These are phyloP conservation scores for Fratercula arctica DNA, from an alignment of 2,797 vertebrate genomes.

Conservation along the genomic window DNA sequence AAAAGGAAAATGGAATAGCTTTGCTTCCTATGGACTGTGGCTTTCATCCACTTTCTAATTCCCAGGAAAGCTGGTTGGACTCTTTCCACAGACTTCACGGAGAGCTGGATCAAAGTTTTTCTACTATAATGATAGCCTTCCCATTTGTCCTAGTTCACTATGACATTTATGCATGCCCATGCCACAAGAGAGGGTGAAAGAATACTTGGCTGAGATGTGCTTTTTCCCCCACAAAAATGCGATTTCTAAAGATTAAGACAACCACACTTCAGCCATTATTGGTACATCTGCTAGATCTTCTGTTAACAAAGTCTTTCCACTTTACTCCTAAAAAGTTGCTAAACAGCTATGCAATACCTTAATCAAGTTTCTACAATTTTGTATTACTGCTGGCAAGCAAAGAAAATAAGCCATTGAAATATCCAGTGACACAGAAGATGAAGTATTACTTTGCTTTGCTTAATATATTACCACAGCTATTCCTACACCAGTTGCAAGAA, in stretches of 20 bases:
- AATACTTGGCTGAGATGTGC: neutral
- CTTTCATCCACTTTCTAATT: constrained; percentile 4
- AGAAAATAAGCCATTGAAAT: neutral
- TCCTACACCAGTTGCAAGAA: neutral
- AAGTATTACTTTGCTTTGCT: neutral
- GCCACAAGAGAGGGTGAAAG: neutral
- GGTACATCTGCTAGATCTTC: neutral
- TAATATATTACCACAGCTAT: neutral
- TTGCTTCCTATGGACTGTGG: neutral
- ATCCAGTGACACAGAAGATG: neutral
- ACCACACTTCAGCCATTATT: neutral
- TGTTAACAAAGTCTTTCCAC: neutral
- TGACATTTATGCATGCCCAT: neutral
- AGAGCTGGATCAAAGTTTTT: neutral
- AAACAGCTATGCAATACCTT: neutral
- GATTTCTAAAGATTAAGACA: neutral
- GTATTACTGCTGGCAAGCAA: neutral
- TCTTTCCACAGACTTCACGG: neutral
- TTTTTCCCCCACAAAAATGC: rapidly evolving
- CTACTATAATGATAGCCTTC: neutral
- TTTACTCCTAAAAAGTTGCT: neutral
- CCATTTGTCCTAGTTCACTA: neutral
- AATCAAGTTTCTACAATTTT: neutral
- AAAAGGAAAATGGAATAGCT: constrained; percentile 9
- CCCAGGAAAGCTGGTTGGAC: neutral